phyloP scores from a whole-genome alignment of 2,113 vertebrate species.

The Polypterus senegalus region DNA sequence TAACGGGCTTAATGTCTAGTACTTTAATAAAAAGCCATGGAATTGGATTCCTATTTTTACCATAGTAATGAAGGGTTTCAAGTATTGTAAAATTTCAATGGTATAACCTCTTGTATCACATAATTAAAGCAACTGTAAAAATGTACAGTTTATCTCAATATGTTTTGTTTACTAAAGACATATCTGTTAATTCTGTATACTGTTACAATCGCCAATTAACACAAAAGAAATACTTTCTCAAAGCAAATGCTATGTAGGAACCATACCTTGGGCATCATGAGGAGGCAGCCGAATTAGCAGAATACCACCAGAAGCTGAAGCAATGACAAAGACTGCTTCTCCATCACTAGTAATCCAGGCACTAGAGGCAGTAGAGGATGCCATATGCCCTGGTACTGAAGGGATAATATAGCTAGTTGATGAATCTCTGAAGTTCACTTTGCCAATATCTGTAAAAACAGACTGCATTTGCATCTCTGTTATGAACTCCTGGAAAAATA shows the following conservation, averaged over 20 bases:
- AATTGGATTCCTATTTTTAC: too few species aligned
- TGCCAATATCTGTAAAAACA: constrained; percentile 75
- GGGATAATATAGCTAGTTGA: constrained; percentile 61
- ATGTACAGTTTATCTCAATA: too few species aligned
- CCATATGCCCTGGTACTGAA: constrained; percentile 36
- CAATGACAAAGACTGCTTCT: constrained; percentile 74
- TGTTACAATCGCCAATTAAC: too few species aligned
- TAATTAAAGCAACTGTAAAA: too few species aligned
- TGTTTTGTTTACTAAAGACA: too few species aligned
- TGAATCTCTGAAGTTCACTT: constrained; percentile 67
- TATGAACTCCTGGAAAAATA: constrained; percentile 59
- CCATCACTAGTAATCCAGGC: constrained; percentile 76
- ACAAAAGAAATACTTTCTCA: too few species aligned
- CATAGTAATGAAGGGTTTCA: too few species aligned
- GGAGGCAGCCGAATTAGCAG: constrained; percentile 71
- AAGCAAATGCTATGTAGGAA: neutral
- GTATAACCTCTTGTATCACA: too few species aligned
- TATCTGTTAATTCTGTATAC: too few species aligned
- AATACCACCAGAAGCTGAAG: constrained; percentile 66
- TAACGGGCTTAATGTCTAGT: too few species aligned
- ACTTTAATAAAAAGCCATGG: too few species aligned
- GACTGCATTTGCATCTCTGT: constrained; percentile 83
- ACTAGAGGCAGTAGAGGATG: constrained; percentile 34
- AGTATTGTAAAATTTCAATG: too few species aligned
- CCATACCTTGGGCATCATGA: constrained; percentile 55